Base-by-base conservation (phyloP, 2,888 invertebrate species). In the Brenthis daphne region DNA sequence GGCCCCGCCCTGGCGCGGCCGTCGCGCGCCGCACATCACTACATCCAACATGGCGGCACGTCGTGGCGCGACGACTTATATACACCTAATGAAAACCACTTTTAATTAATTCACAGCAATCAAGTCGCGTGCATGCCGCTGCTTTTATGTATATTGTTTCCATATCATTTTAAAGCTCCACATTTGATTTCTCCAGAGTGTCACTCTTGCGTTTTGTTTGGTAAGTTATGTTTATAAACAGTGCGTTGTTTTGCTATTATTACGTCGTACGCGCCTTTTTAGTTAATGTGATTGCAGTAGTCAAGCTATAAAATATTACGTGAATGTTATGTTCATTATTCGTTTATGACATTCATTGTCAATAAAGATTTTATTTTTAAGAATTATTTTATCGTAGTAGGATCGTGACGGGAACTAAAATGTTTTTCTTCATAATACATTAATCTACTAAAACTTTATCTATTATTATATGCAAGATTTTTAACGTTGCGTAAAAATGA, bases 131-230 rank as follows among this genome's bases (percentile, higher is more conserved):
- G 82, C 85, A 83, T 80, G 81, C 78, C 85, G 81, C 82, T 80
- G 88, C 87, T 90, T 91, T 92, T 90, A 92, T 86, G 88, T 90
- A 91, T 90, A 91, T 91, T 89, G 87, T 90, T 89, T 89, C 84
- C 86, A 89, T 90, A 90, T 88, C 86, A 89, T 88, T 90, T 87
- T 88, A 88, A 89, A 89, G 84, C 87, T 84, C 80, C 82, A 82
- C 84, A 86, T 88, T 89, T 90, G 90, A 92, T 92, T 92, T 90
- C 92, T 92, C 92, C 77, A 85, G 92, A 89, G 92, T 90, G 91
- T 90, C 90, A 86, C 88, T 80, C 77, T 73, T 80, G 81, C 87
- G 82, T 85, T 87, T 85, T 86, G 85, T 87, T 84, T 84, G 80
- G 79, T 82, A 83, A 85, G 85, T 82, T 79, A 76, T 80, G 77